Percentiles rank a stretch among this genome's conserved stretches.
These are phyloP conservation scores for Eretmochelys imbricata DNA, from an alignment of 2,113 vertebrate genomes.

Conservation along the genomic window DNA sequence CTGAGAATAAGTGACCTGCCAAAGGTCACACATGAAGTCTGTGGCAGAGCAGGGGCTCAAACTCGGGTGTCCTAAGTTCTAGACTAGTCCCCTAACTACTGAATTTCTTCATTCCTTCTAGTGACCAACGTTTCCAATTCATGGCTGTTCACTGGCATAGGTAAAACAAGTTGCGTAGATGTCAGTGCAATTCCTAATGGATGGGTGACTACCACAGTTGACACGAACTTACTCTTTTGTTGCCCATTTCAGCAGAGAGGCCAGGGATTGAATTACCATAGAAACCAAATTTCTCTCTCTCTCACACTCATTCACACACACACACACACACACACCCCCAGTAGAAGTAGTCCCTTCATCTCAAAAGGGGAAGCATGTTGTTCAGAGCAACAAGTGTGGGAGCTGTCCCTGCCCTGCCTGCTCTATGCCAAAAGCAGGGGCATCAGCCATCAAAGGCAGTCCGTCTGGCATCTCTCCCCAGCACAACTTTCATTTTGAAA, in stretches of 20 bases:
- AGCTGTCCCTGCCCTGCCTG: rapidly evolving
- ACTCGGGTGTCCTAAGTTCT: neutral
- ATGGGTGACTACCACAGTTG: neutral
- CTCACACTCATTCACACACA: no score
- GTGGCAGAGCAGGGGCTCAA: no score
- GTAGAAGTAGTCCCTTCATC: neutral
- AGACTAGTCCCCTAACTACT: neutral
- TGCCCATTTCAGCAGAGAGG: neutral
- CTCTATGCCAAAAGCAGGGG: neutral
- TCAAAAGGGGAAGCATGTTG: neutral
- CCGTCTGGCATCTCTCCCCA: neutral
- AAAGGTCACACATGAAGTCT: neutral
- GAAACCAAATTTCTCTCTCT: neutral
- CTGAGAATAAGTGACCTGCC: rapidly evolving
- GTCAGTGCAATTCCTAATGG: rapidly evolving
- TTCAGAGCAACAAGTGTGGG: neutral
- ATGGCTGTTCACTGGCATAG: rapidly evolving
- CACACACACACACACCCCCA: no score
- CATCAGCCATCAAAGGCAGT: rapidly evolving
- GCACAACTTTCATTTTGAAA: rapidly evolving
- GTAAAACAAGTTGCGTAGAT: rapidly evolving
- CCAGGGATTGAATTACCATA: rapidly evolving
- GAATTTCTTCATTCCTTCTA: neutral
- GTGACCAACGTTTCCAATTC: neutral
- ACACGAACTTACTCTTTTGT: rapidly evolving